phyloP scores from a whole-genome alignment of 1,140 invertebrate genomes.

The Dendroctonus valens region DNA sequence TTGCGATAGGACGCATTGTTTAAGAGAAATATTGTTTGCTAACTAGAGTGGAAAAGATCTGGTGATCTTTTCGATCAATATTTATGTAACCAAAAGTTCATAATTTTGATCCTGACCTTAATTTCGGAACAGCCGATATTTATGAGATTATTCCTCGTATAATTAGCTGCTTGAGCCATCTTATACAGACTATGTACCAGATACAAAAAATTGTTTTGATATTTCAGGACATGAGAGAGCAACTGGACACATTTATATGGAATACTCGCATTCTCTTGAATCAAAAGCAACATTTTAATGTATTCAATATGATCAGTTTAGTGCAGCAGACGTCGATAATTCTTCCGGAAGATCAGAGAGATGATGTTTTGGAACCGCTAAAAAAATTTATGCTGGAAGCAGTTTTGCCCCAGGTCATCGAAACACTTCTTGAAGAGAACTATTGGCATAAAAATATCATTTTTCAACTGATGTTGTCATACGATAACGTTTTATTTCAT shows the following conservation, averaged over 20 bases:
- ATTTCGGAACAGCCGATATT: too few relatives aligned
- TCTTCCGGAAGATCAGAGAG: not conserved
- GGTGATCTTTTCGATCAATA: too few relatives aligned
- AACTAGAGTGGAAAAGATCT: too few relatives aligned
- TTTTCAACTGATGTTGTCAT: conserved; percentile 10
- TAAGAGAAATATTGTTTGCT: too few relatives aligned
- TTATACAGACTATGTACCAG: too few relatives aligned
- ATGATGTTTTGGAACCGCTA: not conserved
- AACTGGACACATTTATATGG: conserved; percentile 6
- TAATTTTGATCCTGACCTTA: too few relatives aligned
- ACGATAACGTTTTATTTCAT: conserved; percentile 1
- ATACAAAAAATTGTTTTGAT: not conserved
- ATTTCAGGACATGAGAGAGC: conserved; percentile 5
- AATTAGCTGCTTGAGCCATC: too few relatives aligned
- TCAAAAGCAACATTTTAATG: conserved; percentile 15
- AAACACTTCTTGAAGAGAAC: conserved; percentile 4
- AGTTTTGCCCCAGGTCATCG: conserved; percentile 10
- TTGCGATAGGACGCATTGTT: too few relatives aligned
- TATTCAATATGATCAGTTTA: conserved; percentile 10
- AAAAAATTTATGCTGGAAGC: not conserved
- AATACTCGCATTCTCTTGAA: conserved; percentile 6
- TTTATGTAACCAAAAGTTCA: too few relatives aligned
- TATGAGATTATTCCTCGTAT: too few relatives aligned
- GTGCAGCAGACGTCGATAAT: not conserved
- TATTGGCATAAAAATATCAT: conserved; percentile 12